Base-by-base conservation (phyloP, 2,888 invertebrate species). In the Caenorhabditis uteleia region DNA sequence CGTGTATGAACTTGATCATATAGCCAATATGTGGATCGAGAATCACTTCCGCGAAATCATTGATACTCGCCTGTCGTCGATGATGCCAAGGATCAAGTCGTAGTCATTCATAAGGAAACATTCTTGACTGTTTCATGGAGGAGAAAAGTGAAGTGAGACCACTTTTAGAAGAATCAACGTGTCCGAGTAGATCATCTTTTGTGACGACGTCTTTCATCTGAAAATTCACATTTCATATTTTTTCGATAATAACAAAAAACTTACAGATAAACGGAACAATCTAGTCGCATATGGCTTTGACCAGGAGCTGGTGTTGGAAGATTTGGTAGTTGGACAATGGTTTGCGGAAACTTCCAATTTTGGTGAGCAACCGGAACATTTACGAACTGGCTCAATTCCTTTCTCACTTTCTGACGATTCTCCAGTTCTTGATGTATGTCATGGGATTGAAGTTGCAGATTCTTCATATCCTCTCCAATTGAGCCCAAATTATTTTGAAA, bases 21-120 rank as follows among this genome's bases (percentile, higher is more conserved):
- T 97, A 92, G 2, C 95, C 53, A 26, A 73, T 59, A 43, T 73
- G 69, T 10, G 73, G 73, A 10, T 62, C 48, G 3, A 73, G 48
- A 8, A 51, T 27, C 85, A 95, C 95, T 84, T 98, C 97, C 18
- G 69, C 70, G 48, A 74, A 74, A 36, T 75, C 75, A 21, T 66
- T 68, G 21, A 74, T 72, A 12, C 69, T 68, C 0, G 91, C 90
- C 71, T 91, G 78, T 88, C 87, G 57, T 82, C 79, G 25, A 89
- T 85, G 45, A 93, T 90, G 46, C 89, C 89, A 40, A 97, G 87
- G 68, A 97, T 92, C 88, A 99, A 89, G 85, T 99, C 98, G 84
- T 98, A 99, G 85, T 99, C 99, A 84, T 99, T 99, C 75, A 99
- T 98, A 27, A 97, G 88, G 85, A 95, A 98, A 98, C 92, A 0